Evolutionary conservation across 2,888 invertebrate species (phyloP), one percentile per base, ranked within the genome.

Genomic region (Tetanocera ferruginea): DNA sequence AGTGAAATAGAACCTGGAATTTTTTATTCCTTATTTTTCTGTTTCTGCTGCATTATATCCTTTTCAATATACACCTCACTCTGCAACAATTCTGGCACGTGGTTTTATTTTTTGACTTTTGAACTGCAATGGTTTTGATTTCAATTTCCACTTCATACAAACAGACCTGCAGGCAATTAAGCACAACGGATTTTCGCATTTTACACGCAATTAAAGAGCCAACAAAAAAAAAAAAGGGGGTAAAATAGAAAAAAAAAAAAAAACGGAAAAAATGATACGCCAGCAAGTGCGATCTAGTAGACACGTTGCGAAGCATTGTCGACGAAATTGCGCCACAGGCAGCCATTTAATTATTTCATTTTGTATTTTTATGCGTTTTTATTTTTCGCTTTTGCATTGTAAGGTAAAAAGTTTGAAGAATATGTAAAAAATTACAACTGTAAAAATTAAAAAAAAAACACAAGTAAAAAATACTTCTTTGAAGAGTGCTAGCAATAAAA

Each of bases 301-400:
- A 19, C 51, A 49, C 25, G 34, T 25, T 25, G 69, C 57, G 51
- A 37, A 28, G 51, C 31, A 69, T 69, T 75, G 75, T 55, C 55
- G 34, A 66, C 55, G 52, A 19, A 52, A 66, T 34, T 52, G 52
- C 75, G 67, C 87, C 86, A 82, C 84, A 83, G 87, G 87, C 85
- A 82, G 83, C 82, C 85, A 86, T 87, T 87, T 87, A 87, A 87
- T 87, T 87, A 87, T 87, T 85, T 85, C 85, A 84, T 87, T 87
- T 78, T 34, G 23, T 67, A 51, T 75, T 67, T 73, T 75, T 37
- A 62, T 67, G 49, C 55, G 43, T 55, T 64, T 74, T 19, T 8
- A 51, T 66, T 34, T 28, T 34, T 34, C 37, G 8, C 37, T 43
- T 43, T 57, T 72, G 60, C 25, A 43, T 14, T 60, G 23, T 0